These are phyloP conservation scores for Dicrostonyx torquatus DNA, from an alignment of 2,797 vertebrate species.

Conservation along the genomic window DNA sequence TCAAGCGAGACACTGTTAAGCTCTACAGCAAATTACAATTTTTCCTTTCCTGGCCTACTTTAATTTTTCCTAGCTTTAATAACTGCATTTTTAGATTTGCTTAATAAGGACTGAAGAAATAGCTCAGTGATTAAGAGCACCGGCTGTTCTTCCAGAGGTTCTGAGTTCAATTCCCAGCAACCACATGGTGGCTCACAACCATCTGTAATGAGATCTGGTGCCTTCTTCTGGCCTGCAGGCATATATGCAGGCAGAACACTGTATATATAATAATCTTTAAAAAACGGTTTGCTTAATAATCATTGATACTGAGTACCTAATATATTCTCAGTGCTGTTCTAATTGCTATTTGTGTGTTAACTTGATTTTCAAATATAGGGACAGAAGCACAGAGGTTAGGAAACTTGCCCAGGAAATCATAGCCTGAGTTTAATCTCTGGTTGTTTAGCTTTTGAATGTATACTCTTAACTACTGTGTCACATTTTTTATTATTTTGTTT, in stretches of 20 bases:
- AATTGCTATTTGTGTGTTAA: not conserved
- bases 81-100: not conserved
- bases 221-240: too few relatives aligned
- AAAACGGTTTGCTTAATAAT: not conserved
- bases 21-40: not conserved
- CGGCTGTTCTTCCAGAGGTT: too few relatives aligned
- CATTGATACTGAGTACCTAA: not conserved
- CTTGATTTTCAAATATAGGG: not conserved
- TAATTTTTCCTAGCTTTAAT: constrained; percentile 30
- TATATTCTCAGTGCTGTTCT: not conserved
- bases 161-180: too few relatives aligned
- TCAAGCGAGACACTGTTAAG: not conserved
- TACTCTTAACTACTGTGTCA: not conserved
- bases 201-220: too few relatives aligned
- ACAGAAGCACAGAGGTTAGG: not conserved
- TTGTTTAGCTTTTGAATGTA: not conserved
- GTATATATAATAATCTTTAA: too few relatives aligned
- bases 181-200: too few relatives aligned
- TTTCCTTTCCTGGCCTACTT: constrained; percentile 31
- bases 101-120: not conserved
- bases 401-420: not conserved
- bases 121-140: too few relatives aligned
- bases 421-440: not conserved
- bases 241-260: too few relatives aligned
- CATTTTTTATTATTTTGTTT: not conserved